Evolutionary conservation across 2,113 vertebrate species (phyloP), one percentile per base, ranked within the genome.

Genomic region (Callaeas wilsoni): DNA sequence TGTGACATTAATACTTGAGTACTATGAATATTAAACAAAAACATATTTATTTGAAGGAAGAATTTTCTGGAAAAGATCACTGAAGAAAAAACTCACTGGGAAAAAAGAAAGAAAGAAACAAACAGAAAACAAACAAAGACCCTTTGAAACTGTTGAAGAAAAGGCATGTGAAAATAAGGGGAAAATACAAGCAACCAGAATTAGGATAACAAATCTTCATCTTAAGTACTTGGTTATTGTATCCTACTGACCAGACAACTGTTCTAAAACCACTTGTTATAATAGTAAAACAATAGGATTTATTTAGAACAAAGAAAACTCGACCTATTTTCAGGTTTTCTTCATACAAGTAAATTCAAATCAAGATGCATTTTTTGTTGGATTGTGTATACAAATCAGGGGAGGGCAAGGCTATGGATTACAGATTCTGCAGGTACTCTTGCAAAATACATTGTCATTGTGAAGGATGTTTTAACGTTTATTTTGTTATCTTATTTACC

Each of bases 331-430:
- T 73, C 8, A 30, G 10, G 2, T 41, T 65, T 49, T 49, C 7
- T 23, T 74, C 16, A 30, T n/a, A 30, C 0, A 55, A 27, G 8
- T 53, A 75, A 52, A 70, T 57, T 62, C 12, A 79, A 62, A 75
- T 6, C 5, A 57, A 41, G 5, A 39, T 39, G 5, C 4, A 11
- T 62, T 82, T 82, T 82, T 12, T 25, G 3, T 41, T 60, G 7
- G 41, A 42, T 5, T 57, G 13, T 6, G 10, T 57, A 17, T 9
- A 29, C 10, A 63, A 80, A 59, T 2, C 13, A 49, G 3, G 2
- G 10, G 8, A 79, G 3, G 13, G 2, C 8, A 59, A 41, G 1
- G 1, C 5, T 50, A 5, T 15, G 11, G 3, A 27, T 76, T 80
- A 62, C 25, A 55, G 14, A 67, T 53, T 49, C 13, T 39, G 4